Evolutionary conservation across 1,140 invertebrate species (phyloP).

Genomic region (Diorhabda sublineata): DNA sequence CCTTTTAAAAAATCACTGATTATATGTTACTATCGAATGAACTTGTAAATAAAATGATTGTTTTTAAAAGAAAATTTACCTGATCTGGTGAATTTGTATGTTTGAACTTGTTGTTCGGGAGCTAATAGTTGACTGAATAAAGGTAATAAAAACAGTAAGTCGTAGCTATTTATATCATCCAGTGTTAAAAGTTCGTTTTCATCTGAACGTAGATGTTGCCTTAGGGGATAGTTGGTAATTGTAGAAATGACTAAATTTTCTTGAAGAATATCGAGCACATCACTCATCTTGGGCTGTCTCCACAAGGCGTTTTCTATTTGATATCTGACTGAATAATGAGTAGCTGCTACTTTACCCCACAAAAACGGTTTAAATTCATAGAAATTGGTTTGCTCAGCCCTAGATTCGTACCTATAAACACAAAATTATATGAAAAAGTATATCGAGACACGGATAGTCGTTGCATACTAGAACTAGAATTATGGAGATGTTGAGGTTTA

Average conservation of each 20-base stretch:
- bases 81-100: conserved; percentile 59
- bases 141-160: conserved; percentile 69
- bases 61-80: neutral
- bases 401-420: conserved; percentile 36
- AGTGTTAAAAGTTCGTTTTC: neutral
- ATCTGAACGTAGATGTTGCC: conserved; percentile 7
- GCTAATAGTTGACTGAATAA: conserved; percentile 61
- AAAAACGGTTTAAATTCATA: conserved; percentile 71
- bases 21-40: too few species aligned
- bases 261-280: conserved; percentile 69
- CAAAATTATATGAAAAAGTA: too few species aligned
- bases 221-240: conserved; percentile 59
- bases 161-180: conserved; percentile 53
- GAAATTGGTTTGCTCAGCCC: conserved; percentile 42
- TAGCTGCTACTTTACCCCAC: conserved; percentile 72
- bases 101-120: conserved; percentile 61
- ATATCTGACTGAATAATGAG: conserved; percentile 65
- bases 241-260: conserved; percentile 60
- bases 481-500: too few species aligned
- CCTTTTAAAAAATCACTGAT: too few species aligned
- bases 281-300: conserved; percentile 64
- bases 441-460: too few species aligned
- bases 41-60: too few species aligned
- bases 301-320: conserved; percentile 58
- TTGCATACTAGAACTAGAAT: too few species aligned